Evolutionary conservation across 2,888 invertebrate genomes (phyloP).

Genomic region (Caenorhabditis uteleia): DNA sequence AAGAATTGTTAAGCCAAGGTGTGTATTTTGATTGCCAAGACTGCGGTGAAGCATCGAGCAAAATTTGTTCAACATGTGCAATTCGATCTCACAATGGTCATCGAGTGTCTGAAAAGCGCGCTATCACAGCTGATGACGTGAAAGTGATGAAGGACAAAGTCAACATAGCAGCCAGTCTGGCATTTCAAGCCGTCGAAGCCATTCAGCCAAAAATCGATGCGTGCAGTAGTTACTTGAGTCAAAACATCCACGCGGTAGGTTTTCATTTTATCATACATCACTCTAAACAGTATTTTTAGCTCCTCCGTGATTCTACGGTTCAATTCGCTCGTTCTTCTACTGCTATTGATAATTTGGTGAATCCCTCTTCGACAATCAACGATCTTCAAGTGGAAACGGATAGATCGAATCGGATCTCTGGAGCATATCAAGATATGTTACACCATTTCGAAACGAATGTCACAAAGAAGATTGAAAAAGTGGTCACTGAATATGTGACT

Average conservation of each 20-base stretch:
- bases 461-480: too few relatives aligned
- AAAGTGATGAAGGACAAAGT: slow-evolving; percentile 23
- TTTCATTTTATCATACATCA: not conserved
- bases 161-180: slow-evolving; percentile 3
- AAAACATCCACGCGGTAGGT: too few relatives aligned
- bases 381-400: slow-evolving; percentile 14
- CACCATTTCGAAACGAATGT: too few relatives aligned
- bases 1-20: slow-evolving; percentile 10
- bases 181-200: slow-evolving; percentile 15
- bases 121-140: slow-evolving; percentile 14
- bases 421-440: slow-evolving; percentile 8
- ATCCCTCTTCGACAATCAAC: slow-evolving; percentile 13
- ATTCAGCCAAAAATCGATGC: slow-evolving; percentile 8
- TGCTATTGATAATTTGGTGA: slow-evolving; percentile 13
- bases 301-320: not conserved
- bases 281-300: too few relatives aligned
- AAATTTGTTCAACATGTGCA: slow-evolving; percentile 39
- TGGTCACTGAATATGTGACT: too few relatives aligned
- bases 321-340: slow-evolving; percentile 12
- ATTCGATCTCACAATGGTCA: slow-evolving; percentile 49
- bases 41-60: slow-evolving; percentile 8
- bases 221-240: slow-evolving; percentile 2
- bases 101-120: slow-evolving; percentile 23
- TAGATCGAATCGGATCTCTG: slow-evolving; percentile 11
- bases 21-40: slow-evolving; percentile 24